phyloP scores from a whole-genome alignment of 2,888 invertebrate genomes.

The Aleiodes leptofemur region DNA sequence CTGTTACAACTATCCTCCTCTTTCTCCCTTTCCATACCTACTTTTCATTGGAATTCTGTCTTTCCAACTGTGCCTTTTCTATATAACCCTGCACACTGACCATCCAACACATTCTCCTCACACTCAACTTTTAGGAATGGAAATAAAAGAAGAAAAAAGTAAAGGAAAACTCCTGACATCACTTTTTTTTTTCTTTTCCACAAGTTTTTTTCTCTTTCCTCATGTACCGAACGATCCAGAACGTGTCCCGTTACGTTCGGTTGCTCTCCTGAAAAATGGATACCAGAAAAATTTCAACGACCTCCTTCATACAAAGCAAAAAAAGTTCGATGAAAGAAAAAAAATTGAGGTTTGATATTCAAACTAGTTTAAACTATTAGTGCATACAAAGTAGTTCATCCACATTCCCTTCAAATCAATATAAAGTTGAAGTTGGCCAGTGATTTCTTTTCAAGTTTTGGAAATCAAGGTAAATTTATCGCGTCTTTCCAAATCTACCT shows the following conservation, averaged over 20 bases:
- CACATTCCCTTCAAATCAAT: slow-evolving; percentile 22
- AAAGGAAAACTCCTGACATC: slow-evolving; percentile 23
- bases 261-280: slow-evolving; percentile 41
- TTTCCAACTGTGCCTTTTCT: slow-evolving; percentile 12
- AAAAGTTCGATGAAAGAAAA: too few species aligned
- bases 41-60: slow-evolving; percentile 23
- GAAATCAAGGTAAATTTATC: slow-evolving; percentile 26
- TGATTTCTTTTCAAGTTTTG: slow-evolving; percentile 20
- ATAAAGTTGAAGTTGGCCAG: slow-evolving; percentile 16
- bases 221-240: slow-evolving; percentile 39
- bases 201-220: slow-evolving; percentile 22
- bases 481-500: background rate
- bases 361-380: slow-evolving; percentile 17
- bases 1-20: slow-evolving; percentile 12
- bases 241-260: slow-evolving; percentile 44
- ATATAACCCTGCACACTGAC: slow-evolving; percentile 34
- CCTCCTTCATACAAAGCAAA: background rate
- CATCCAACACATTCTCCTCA: slow-evolving; percentile 25
- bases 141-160: too few species aligned
- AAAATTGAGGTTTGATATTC: slow-evolving; percentile 1
- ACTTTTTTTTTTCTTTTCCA: background rate
- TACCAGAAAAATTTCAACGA: slow-evolving; percentile 26
- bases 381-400: slow-evolving; percentile 26
- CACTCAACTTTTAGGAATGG: slow-evolving; percentile 20
- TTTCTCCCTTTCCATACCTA: background rate